Base-by-base conservation (phyloP, 2,113 vertebrate genomes). In the Propithecus coquereli region DNA sequence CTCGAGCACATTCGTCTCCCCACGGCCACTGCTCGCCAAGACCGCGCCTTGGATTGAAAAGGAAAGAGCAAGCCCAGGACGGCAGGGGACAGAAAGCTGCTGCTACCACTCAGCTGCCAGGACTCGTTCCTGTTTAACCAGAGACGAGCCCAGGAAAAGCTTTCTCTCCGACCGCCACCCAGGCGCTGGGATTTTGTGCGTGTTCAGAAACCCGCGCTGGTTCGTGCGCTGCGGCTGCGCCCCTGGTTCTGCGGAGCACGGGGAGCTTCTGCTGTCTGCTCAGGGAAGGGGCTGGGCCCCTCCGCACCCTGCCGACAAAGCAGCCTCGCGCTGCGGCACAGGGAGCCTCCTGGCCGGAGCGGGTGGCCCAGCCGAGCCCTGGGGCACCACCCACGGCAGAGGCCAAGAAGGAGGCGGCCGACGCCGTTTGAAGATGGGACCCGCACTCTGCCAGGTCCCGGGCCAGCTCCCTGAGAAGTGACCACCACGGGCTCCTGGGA, bases 81-180 rank as follows among this genome's bases (percentile, higher is more conserved):
- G 25, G 70, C 40, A 14, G 1, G 23, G 40, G 37, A 73, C 23
- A 1, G 40, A 73, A 40, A 40, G 37, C 37, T 1, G 11, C 11
- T 9, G 47, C 11, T 11, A 47, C 47, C 47, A 2, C 47, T 47
- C 16, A 18, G 52, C 52, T 17, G 17, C 17, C 17, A 4, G 47
- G 59, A 30, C 93, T 43, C 68, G 0, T 11, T 47, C 68, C 85
- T n/a, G 7, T 23, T 16, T 11, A 66, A 16, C 40, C 18, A 20
- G 43, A 43, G n/a, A 25, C 1, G 25, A 25, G 85, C 76, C 43
- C 6, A 10, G 57, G 25, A 37, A 16, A 57, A 34, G 43, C 3
- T n/a, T 37, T 50, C 27, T 37, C 52, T 1, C 5, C 14, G 30
- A 11, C 16, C 0, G 1, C 50, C 40, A 17, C 0, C 0, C 4